These are phyloP conservation scores for Megalops atlanticus DNA, from an alignment of 2,113 vertebrate genomes.

Conservation along the genomic window DNA sequence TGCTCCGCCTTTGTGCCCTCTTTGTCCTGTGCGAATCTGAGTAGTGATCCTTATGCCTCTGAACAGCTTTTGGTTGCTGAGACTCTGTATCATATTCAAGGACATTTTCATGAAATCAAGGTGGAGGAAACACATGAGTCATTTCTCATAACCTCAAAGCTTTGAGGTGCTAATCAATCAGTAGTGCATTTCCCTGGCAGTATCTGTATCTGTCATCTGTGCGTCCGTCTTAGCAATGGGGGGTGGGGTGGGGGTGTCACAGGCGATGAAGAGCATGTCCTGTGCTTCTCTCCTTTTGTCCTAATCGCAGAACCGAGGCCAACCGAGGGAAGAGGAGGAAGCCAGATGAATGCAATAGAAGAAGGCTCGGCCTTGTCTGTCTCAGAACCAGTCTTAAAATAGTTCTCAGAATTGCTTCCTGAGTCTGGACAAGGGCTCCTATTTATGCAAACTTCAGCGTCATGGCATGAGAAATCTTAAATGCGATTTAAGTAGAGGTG, in stretches of 20 bases:
- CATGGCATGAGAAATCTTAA: not conserved
- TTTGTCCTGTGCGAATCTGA: not conserved
- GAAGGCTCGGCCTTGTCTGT: not conserved
- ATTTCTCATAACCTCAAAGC: slow-evolving; percentile 22
- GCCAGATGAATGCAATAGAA: slow-evolving; percentile 34
- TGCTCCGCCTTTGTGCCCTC: not conserved
- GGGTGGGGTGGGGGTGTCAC: slow-evolving; percentile 3
- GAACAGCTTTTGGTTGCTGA: not conserved
- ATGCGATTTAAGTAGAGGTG: not conserved
- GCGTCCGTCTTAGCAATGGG: slow-evolving; percentile 13
- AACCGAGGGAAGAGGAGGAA: slow-evolving; percentile 20
- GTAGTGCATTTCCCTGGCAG: not conserved
- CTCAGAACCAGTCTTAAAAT: slow-evolving; percentile 28
- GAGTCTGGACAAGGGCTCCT: slow-evolving; percentile 7
- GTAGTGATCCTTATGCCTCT: not conserved
- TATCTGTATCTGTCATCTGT: not conserved
- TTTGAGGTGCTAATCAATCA: slow-evolving; percentile 30
- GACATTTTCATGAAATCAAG: slow-evolving; percentile 51
- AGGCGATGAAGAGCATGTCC: not conserved
- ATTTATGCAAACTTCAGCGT: not conserved
- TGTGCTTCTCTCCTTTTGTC: slow-evolving; percentile 25
- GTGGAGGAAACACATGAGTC: slow-evolving; percentile 38
- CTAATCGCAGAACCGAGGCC: not conserved
- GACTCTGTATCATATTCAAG: not conserved
- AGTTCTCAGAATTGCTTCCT: slow-evolving; percentile 27